Base-by-base conservation (phyloP, 2,797 vertebrate species). In the Enteromius unitaeniatus region DNA sequence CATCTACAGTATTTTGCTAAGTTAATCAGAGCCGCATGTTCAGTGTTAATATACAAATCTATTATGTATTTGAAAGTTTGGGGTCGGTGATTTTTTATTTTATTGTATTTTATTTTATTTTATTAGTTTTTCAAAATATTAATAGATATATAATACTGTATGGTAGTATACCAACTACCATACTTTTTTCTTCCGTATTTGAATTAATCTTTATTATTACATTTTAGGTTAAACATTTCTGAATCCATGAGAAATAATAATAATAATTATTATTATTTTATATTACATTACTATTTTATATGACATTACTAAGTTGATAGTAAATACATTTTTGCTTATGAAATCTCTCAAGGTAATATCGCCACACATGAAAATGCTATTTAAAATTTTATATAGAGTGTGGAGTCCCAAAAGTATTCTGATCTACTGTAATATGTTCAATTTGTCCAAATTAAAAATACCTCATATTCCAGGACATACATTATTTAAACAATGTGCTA, bases 391-490 rank as follows among this genome's bases (percentile, higher is more conserved):
- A 6, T 2, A 45, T 8, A 1, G 15, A 72, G 26, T 17, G 47
- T 47, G 45, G 37, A 17, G 7, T 72, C 8, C 7, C 42, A 49
- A 28, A 72, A 73, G 70, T 53, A 8, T n/a, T 53, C 10, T 58
- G 47, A 53, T 34, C 5, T 74, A 53, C 28, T 49, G 10, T 21
- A 51, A 73, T 3, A 34, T 40, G 1, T 40, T 40, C 23, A 9
- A 58, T 40, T 40, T 58, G n/a, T 42, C n/a, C 31, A 60, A 53
- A 42, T 76, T 42, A 23, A 14, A 58, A 60, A 76, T 76, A 42
- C 74, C 7, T 76, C n/a, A 65, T 28, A 14, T 13, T 47, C n/a
- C 11, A 49, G 60, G 60, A 67, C 17, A 21, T n/a, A 34, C 7
- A 31, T 21, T 47, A 47, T n/a, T n/a, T 47, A 65, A 65, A 65